Evolutionary conservation across 2,797 vertebrate genomes (phyloP).

Genomic region (Muscicapa comitata): DNA sequence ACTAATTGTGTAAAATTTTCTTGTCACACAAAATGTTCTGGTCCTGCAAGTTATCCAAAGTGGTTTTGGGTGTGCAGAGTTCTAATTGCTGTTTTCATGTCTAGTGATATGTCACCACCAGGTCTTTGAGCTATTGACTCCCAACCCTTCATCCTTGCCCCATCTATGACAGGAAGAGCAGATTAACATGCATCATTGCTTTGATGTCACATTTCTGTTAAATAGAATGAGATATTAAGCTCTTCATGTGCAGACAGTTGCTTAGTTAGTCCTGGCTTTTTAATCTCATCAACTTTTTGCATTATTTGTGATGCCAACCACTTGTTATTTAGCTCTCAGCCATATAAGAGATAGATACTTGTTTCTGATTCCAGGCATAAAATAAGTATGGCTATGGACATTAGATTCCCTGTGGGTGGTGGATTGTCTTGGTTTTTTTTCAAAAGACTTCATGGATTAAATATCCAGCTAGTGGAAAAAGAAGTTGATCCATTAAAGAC

Average conservation of each 20-base stretch:
- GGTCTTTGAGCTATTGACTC: neutral
- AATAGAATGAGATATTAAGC: neutral
- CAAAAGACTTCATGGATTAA: neutral
- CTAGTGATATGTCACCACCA: neutral
- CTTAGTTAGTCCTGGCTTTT: neutral
- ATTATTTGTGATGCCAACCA: neutral
- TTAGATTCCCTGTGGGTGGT: neutral
- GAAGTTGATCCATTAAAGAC: neutral
- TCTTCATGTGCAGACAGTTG: neutral
- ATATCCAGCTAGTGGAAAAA: neutral
- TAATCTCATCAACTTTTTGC: neutral
- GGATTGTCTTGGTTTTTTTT: neutral
- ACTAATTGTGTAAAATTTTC: neutral
- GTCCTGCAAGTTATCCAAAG: neutral
- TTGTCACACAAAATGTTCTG: neutral
- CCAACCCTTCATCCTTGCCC: neutral
- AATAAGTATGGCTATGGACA: neutral
- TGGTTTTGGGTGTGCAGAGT: neutral
- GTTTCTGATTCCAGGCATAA: neutral
- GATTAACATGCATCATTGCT: neutral
- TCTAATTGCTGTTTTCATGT: slow-evolving; percentile 4
- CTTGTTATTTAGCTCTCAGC: neutral
- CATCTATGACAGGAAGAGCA: neutral
- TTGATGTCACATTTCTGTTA: neutral
- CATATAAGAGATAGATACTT: neutral